Evolutionary conservation across 2,113 vertebrate genomes (phyloP).

Genomic region (Brachypodius melanocephalos): DNA sequence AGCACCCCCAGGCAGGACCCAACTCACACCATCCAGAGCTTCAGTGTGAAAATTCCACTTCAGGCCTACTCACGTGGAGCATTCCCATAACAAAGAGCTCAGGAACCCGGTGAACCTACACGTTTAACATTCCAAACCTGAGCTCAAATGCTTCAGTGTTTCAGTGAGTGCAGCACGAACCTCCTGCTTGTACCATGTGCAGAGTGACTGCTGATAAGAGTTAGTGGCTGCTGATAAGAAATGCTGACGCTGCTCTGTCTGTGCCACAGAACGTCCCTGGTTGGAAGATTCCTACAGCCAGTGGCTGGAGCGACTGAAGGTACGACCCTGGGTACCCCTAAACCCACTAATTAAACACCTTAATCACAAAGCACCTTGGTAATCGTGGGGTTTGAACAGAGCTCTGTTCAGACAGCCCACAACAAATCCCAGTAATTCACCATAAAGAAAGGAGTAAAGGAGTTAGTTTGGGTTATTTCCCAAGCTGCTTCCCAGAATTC

Average conservation of each 20-base stretch:
- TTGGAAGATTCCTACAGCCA: slow-evolving; percentile 86
- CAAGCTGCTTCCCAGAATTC: not conserved
- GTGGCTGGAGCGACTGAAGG: slow-evolving; percentile 91
- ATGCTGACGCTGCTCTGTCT: not conserved
- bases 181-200: not conserved
- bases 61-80: not conserved
- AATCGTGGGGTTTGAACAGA: not conserved
- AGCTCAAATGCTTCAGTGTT: not conserved
- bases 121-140: not conserved
- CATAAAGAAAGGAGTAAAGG: not conserved
- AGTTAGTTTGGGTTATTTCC: not conserved
- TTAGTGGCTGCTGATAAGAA: not conserved
- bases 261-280: slow-evolving; percentile 87
- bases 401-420: not conserved
- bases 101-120: not conserved
- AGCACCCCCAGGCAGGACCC: not conserved
- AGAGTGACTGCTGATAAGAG: not conserved
- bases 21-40: rapidly evolving
- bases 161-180: not conserved
- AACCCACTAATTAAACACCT: not conserved
- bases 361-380: not conserved
- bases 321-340: not conserved
- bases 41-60: not conserved
- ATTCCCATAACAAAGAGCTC: not conserved
- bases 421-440: not conserved